Evolutionary conservation across 2,888 invertebrate genomes (phyloP).

Genomic region (Drosophila crucigera): DNA sequence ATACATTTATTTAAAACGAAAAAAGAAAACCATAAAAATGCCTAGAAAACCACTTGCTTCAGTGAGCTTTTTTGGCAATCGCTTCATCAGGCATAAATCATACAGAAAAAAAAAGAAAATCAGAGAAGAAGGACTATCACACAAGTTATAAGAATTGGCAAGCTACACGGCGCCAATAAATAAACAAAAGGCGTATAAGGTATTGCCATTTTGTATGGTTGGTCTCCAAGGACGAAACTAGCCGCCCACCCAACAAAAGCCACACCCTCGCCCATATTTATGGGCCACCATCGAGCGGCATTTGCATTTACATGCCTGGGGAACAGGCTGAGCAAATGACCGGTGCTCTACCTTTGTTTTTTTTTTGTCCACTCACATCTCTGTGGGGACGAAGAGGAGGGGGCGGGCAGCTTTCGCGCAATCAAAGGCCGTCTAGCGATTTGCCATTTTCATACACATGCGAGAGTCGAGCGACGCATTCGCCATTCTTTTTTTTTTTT

Average conservation of each 20-base stretch:
- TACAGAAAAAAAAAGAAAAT: slow-evolving; percentile 11
- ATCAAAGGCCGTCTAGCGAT: slow-evolving; percentile 79
- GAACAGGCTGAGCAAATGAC: slow-evolving; percentile 73
- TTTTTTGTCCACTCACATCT: background rate
- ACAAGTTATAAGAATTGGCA: slow-evolving; percentile 77
- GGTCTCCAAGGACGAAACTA: slow-evolving; percentile 72
- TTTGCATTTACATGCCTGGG: slow-evolving; percentile 67
- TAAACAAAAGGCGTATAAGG: slow-evolving; percentile 75
- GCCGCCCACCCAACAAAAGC: slow-evolving; percentile 26
- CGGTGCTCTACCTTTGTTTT: slow-evolving; percentile 45
- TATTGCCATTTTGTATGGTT: slow-evolving; percentile 45
- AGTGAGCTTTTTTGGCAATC: slow-evolving; percentile 58
- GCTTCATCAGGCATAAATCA: slow-evolving; percentile 57
- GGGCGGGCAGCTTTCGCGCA: slow-evolving; percentile 52
- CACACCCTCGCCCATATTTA: slow-evolving; percentile 62
- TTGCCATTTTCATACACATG: slow-evolving; percentile 79
- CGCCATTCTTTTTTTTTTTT: slow-evolving; percentile 44
- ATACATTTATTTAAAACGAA: background rate
- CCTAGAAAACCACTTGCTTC: slow-evolving; percentile 25
- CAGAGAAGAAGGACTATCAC: slow-evolving; percentile 48
- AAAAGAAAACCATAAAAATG: slow-evolving; percentile 15
- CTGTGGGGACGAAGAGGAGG: background rate
- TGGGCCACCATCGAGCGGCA: slow-evolving; percentile 54
- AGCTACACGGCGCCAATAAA: slow-evolving; percentile 74
- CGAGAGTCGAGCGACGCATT: slow-evolving; percentile 67